A percentile compares a stretch with the other conserved stretches of the same genome.
Conservation (phyloP, 2,888 invertebrate species). For the Choreutis nemorana region DNA sequence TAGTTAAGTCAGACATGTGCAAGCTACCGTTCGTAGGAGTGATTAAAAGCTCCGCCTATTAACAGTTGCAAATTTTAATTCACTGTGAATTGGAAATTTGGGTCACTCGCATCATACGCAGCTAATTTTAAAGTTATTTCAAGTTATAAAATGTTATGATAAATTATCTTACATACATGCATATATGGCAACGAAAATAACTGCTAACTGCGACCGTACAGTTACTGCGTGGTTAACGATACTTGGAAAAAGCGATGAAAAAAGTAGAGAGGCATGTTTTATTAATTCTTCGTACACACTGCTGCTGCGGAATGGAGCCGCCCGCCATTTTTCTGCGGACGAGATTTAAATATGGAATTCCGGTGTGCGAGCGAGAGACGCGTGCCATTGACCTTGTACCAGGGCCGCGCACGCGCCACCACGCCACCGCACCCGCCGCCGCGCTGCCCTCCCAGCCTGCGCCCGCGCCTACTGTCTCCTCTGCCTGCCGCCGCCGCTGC, state of each 20-base stretch:
- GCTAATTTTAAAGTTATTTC: too few relatives aligned
- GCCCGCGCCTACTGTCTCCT: slow-evolving; percentile 1
- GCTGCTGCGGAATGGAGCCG: slow-evolving; percentile 49
- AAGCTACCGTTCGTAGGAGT: too few relatives aligned
- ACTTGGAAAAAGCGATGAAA: slow-evolving; percentile 49
- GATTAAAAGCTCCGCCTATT: too few relatives aligned
- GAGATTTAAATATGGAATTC: slow-evolving; percentile 68
- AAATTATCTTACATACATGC: slow-evolving; percentile 25
- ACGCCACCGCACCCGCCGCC: slow-evolving; percentile 20
- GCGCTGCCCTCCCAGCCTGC: slow-evolving; percentile 15
- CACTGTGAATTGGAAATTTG: too few relatives aligned
- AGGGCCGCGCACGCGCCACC: slow-evolving; percentile 55
- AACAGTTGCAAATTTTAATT: too few relatives aligned
- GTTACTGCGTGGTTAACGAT: slow-evolving; percentile 45
- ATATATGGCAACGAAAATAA: slow-evolving; percentile 25
- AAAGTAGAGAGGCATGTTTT: slow-evolving; percentile 53
- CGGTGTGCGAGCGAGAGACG: slow-evolving; percentile 64
- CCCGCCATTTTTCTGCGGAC: slow-evolving; percentile 66
- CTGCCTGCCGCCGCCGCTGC: too few relatives aligned
- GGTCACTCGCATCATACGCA: too few relatives aligned
- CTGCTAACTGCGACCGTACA: slow-evolving; percentile 33
- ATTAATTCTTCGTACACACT: slow-evolving; percentile 61
- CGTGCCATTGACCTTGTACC: slow-evolving; percentile 65
- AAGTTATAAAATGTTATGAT: slow-evolving; percentile 26
- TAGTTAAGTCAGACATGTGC: slow-evolving; percentile 16